Evolutionary conservation across 2,113 vertebrate genomes (phyloP).

Genomic region (Cavia aperea): DNA sequence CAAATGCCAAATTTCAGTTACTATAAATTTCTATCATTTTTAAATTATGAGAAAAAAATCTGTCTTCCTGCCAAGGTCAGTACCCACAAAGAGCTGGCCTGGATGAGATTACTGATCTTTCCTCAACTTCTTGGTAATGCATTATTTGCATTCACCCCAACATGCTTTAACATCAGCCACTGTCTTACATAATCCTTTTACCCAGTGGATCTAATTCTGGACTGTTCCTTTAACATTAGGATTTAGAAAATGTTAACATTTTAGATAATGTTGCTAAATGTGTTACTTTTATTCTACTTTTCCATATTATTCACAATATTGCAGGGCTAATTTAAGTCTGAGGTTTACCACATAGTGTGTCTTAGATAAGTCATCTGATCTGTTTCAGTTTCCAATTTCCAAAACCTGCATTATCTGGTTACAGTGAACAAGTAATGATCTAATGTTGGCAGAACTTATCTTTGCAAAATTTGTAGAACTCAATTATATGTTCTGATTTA

Average conservation of each 20-base stretch:
- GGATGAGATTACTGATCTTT: not conserved
- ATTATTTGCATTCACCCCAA: not conserved
- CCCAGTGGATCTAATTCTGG: not conserved
- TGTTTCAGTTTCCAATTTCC: conserved; percentile 46
- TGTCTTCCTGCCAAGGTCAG: conserved; percentile 47
- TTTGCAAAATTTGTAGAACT: not conserved
- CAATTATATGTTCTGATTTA: not conserved
- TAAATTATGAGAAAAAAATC: conserved; percentile 15
- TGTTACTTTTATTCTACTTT: conserved; percentile 33
- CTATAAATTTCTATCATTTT: not conserved
- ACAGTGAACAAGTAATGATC: not conserved
- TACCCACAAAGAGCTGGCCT: not conserved
- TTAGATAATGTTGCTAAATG: conserved; percentile 30
- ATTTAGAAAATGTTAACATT: conserved; percentile 35
- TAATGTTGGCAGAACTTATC: conserved; percentile 1
- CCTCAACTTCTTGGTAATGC: not conserved
- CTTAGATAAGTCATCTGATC: not conserved
- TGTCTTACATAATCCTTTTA: not conserved
- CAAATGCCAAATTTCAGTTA: conserved; percentile 23
- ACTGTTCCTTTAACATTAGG: conserved; percentile 3
- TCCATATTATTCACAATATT: conserved; percentile 36
- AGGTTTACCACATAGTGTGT: not conserved
- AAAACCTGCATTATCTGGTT: conserved; percentile 22
- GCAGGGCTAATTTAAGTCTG: not conserved
- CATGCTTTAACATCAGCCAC: not conserved